Base-by-base conservation (phyloP, 1,140 invertebrate genomes). In the Tyrophagus putrescentiae region DNA sequence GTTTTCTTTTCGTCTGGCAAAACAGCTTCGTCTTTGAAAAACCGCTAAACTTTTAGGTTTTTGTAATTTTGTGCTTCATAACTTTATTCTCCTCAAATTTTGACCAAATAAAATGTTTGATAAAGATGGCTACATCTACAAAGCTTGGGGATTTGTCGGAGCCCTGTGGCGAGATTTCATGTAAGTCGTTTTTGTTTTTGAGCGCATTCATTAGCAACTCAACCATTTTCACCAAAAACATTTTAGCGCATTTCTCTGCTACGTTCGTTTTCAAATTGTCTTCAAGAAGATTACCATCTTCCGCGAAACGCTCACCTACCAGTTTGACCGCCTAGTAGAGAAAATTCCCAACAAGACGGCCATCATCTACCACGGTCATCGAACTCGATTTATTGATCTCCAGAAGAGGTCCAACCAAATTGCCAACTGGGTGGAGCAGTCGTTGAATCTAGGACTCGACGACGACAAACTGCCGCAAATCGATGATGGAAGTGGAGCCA, bases 401-500 rank as follows among this genome's bases (percentile, higher is more conserved):
- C 25, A 1, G 1, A 27, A 54, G 9, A 9, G n/a, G 3, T 13
- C 52, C 21, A 9, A 54, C 3, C 16, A 54, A 54, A 33, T 54
- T 27, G 13, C 52, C 52, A 54, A 54, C 39, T 54, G 52, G 52
- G 1, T 54, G 4, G 52, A 54, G 27, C 3, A 3, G 25, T 3
- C 25, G 25, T 33, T 54, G 39, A 13, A 54, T 27, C 13, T 54
- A 2, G 52, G 52, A 1, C 25, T 27, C n/a, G 52, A 54, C 27
- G 52, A 54, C 39, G 28, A 28, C 11, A 27, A 27, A 23, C 11
- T 27, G 27, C 52, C 3, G 39, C 88, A 0, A 82, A 87, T 45
- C 77, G 82, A 60, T 79, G 77, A 65, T 81, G 82, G 65, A 89
- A 90, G 69, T 76, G 78, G 61, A 74, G 92, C 9, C 85, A 81